These are phyloP conservation scores for Heterohyrax brucei DNA, from an alignment of 2,797 vertebrate species.

Conservation along the genomic window DNA sequence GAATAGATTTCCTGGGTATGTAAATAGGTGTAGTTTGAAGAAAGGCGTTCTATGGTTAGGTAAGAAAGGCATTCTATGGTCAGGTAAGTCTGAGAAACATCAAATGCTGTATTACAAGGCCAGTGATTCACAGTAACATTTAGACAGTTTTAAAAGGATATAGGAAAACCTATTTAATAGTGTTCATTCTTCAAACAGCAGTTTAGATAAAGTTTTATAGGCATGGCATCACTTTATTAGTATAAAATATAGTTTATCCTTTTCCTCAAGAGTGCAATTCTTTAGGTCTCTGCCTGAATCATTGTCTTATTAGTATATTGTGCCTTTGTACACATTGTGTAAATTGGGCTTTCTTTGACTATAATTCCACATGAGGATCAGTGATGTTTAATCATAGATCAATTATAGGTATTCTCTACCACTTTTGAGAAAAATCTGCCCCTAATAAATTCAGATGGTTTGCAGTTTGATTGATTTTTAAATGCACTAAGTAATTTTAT, in stretches of 20 bases:
- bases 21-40: slow-evolving; percentile 8
- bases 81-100: slow-evolving; percentile 40
- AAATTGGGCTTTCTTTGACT: background rate
- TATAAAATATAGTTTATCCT: slow-evolving; percentile 11
- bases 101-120: background rate
- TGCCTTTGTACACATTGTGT: background rate
- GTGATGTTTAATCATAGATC: background rate
- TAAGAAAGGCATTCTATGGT: background rate
- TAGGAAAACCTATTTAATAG: slow-evolving; percentile 2
- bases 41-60: slow-evolving; percentile 10
- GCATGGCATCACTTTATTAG: background rate
- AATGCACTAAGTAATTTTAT: background rate
- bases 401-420: background rate
- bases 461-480: background rate
- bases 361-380: slow-evolving; percentile 4
- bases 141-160: slow-evolving; percentile 7
- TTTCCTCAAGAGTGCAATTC: slow-evolving; percentile 18
- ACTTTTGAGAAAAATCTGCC: background rate
- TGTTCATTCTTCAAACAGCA: background rate
- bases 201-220: slow-evolving; percentile 24
- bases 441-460: background rate
- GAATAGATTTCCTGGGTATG: slow-evolving; percentile 10
- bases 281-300: background rate
- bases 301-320: background rate
- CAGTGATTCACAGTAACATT: background rate